phyloP scores from a whole-genome alignment of 2,888 invertebrate genomes.

The Tribolium freemani region DNA sequence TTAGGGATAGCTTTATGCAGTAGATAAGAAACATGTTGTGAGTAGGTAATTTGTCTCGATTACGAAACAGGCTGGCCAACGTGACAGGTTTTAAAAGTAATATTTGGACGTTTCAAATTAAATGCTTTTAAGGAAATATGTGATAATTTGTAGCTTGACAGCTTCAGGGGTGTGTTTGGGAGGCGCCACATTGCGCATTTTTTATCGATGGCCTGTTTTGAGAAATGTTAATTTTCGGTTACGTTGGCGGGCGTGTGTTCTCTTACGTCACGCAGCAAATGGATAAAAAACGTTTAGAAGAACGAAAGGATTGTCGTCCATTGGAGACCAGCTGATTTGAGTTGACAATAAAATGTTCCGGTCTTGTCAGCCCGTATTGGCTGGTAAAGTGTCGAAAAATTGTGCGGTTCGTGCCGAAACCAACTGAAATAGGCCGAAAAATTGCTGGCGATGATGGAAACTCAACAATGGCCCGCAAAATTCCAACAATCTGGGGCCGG shows the following conservation, averaged over 20 bases:
- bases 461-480: conserved; percentile 63
- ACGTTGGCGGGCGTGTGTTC: conserved; percentile 24
- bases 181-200: too few species aligned
- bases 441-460: conserved; percentile 61
- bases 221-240: background rate
- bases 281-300: conserved; percentile 30
- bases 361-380: conserved; percentile 57
- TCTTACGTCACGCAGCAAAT: conserved; percentile 34
- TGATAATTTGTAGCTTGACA: too few species aligned
- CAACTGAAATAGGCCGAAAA: conserved; percentile 50
- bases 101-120: too few species aligned
- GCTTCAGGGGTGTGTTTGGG: too few species aligned
- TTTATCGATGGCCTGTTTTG: too few species aligned
- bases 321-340: conserved; percentile 68
- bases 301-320: conserved; percentile 57
- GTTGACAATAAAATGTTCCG: conserved; percentile 68
- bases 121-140: too few species aligned
- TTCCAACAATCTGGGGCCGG: conserved; percentile 63
- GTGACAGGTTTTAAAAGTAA: too few species aligned
- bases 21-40: too few species aligned
- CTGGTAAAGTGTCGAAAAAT: conserved; percentile 61
- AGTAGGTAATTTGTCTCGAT: too few species aligned
- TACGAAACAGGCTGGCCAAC: too few species aligned
- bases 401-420: conserved; percentile 54
- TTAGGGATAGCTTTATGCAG: too few species aligned